Conservation (phyloP, 2,797 vertebrate species). For the Merluccius polli region DNA sequence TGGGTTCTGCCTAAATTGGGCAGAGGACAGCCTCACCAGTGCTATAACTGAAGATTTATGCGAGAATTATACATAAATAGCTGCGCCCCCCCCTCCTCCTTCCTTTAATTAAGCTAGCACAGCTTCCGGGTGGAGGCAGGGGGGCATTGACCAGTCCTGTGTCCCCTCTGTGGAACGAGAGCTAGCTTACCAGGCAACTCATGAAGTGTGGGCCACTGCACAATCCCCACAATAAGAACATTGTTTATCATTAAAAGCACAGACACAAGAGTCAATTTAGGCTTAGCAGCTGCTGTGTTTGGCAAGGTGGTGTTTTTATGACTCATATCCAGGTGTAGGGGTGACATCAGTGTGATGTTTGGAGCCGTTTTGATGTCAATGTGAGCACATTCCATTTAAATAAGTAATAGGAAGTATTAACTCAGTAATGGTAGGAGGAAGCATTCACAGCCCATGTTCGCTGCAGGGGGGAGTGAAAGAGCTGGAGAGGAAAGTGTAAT, state of each 20-base stretch:
- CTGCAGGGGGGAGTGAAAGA: constrained; percentile 37
- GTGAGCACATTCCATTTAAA: background rate
- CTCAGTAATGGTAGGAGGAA: background rate
- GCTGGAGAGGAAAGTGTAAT: constrained; percentile 31
- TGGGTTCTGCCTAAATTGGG: constrained; percentile 62
- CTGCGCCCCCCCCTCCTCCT: constrained; percentile 52
- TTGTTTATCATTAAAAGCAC: background rate
- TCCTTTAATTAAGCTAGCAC: constrained; percentile 72
- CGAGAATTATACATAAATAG: constrained; percentile 69
- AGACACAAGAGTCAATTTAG: background rate
- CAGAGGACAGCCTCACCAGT: constrained; percentile 60
- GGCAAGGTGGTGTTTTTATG: background rate
- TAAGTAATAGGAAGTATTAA: background rate
- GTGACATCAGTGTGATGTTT: constrained; percentile 2
- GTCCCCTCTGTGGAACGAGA: constrained; percentile 41
- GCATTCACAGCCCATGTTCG: constrained; percentile 22
- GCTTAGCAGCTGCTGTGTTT: background rate
- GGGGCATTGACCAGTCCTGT: constrained; percentile 39
- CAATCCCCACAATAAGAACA: background rate
- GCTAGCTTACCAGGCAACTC: constrained; percentile 52
- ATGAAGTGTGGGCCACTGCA: constrained; percentile 34
- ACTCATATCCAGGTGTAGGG: background rate
- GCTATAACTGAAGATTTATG: constrained; percentile 75
- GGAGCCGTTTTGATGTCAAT: background rate
- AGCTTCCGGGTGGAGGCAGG: background rate